These are phyloP conservation scores for Seriola dumerili DNA, from an alignment of 2,113 vertebrate genomes.

Conservation along the genomic window DNA sequence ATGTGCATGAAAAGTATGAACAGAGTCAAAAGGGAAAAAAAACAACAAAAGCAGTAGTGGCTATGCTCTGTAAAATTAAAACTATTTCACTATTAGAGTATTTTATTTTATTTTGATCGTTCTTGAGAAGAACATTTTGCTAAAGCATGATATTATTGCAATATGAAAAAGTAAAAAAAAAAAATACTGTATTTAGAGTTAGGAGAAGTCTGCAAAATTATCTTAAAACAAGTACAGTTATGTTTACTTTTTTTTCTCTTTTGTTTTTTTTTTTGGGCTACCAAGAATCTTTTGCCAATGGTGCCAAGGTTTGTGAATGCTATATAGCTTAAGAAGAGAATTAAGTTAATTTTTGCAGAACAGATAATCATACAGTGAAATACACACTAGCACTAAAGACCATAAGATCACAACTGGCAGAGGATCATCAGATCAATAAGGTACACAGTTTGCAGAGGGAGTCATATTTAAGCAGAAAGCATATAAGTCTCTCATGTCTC, in stretches of 20 bases:
- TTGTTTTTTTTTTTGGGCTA: slow-evolving; percentile 89
- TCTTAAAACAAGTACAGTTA: slow-evolving; percentile 92
- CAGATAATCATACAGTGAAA: slow-evolving; percentile 93
- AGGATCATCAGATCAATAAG: slow-evolving; percentile 73
- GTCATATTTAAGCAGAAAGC: slow-evolving; percentile 59
- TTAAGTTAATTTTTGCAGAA: slow-evolving; percentile 94
- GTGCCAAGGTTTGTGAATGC: slow-evolving; percentile 99
- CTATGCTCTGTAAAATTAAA: slow-evolving; percentile 99
- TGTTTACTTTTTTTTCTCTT: slow-evolving; percentile 88
- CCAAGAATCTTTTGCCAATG: slow-evolving; percentile 97
- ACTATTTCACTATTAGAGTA: slow-evolving; percentile 99
- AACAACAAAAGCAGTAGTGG: slow-evolving; percentile 98
- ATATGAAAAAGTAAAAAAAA: slow-evolving; percentile 89
- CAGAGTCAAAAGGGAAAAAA: slow-evolving; percentile 85
- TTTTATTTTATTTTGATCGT: slow-evolving; percentile 99
- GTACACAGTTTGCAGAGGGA: slow-evolving; percentile 72
- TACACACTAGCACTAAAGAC: slow-evolving; percentile 89
- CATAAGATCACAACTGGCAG: slow-evolving; percentile 89
- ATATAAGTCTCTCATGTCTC: slow-evolving; percentile 68
- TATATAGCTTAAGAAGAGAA: slow-evolving; percentile 93
- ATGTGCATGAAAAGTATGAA: slow-evolving; percentile 99
- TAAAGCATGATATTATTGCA: slow-evolving; percentile 99
- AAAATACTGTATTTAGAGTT: slow-evolving; percentile 98
- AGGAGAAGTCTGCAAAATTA: slow-evolving; percentile 95
- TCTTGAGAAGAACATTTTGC: slow-evolving; percentile 99